Percentiles rank a stretch among this genome's conserved stretches.
These are phyloP conservation scores for Trachythela sp. DNA, from an alignment of 64 coral and sea anemone species.

Conservation along the genomic window DNA sequence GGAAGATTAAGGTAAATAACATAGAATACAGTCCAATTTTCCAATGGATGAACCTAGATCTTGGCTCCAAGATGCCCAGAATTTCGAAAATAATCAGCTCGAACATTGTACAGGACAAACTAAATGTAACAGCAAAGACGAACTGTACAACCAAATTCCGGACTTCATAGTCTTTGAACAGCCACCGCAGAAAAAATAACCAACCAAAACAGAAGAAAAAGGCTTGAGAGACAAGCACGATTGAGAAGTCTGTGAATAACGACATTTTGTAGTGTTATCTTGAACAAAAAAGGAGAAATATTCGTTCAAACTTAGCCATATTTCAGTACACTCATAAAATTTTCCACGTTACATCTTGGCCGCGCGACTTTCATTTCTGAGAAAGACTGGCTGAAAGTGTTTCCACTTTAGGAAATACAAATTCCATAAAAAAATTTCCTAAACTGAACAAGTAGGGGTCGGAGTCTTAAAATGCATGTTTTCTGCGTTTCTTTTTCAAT, in stretches of 20 bases:
- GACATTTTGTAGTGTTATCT: conserved; percentile 57
- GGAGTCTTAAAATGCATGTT: too few species aligned
- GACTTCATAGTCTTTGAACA: conserved; percentile 97
- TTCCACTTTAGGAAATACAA: too few species aligned
- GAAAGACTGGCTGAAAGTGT: too few species aligned
- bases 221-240: conserved; percentile 83
- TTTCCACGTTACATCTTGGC: background rate
- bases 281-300: background rate
- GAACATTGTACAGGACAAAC: conserved; percentile 95
- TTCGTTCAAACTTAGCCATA: background rate
- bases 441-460: too few species aligned
- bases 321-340: background rate
- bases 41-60: conserved; percentile 93
- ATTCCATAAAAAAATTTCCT: too few species aligned
- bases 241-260: conserved; percentile 75
- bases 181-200: conserved; percentile 99
- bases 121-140: conserved; percentile 91
- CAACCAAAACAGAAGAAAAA: conserved; percentile 96
- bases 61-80: conserved; percentile 78
- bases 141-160: conserved; percentile 81
- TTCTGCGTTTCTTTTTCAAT: too few species aligned
- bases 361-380: too few species aligned
- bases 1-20: conserved; percentile 92
- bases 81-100: conserved; percentile 98
- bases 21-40: conserved; percentile 91